These are phyloP conservation scores for Hesperophylax magnus DNA, from an alignment of 1,140 invertebrate genomes.

Conservation along the genomic window DNA sequence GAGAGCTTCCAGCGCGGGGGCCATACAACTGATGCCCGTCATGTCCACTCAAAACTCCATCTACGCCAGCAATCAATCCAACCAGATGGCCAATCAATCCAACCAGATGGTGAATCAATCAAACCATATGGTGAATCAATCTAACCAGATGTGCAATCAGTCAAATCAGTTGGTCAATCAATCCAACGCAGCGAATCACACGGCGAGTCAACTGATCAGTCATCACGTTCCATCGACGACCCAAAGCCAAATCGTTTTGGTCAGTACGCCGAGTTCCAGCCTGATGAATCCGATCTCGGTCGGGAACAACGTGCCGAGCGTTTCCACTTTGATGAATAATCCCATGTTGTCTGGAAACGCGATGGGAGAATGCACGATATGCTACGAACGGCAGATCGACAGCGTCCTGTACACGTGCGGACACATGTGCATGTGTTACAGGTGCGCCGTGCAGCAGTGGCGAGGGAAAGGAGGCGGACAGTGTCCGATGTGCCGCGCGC, in stretches of 20 bases:
- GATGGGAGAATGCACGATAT: slow-evolving; percentile 89
- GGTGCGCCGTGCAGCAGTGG: slow-evolving; percentile 95
- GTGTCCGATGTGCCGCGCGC: slow-evolving; percentile 94
- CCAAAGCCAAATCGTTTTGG: too few relatives aligned
- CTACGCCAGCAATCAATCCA: neutral
- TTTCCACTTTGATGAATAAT: slow-evolving; percentile 13
- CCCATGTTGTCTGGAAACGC: slow-evolving; percentile 29
- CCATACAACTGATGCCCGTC: too few relatives aligned
- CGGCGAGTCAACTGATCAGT: slow-evolving; percentile 47
- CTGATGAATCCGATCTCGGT: slow-evolving; percentile 60
- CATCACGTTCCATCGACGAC: neutral
- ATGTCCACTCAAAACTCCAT: too few relatives aligned
- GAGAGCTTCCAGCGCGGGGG: too few relatives aligned
- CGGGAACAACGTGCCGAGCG: neutral
- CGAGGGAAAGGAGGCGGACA: slow-evolving; percentile 89
- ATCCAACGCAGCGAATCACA: slow-evolving; percentile 54
- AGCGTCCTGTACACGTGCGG: slow-evolving; percentile 97
- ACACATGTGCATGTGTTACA: slow-evolving; percentile 99
- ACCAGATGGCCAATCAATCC: neutral
- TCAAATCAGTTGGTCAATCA: slow-evolving; percentile 43
- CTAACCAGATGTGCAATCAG: neutral
- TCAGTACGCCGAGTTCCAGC: too few relatives aligned
- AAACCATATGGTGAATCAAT: neutral
- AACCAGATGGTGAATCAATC: neutral
- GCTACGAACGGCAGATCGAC: slow-evolving; percentile 93